Conservation (phyloP, 2,797 vertebrate species). For the Hipposideros larvatus region DNA sequence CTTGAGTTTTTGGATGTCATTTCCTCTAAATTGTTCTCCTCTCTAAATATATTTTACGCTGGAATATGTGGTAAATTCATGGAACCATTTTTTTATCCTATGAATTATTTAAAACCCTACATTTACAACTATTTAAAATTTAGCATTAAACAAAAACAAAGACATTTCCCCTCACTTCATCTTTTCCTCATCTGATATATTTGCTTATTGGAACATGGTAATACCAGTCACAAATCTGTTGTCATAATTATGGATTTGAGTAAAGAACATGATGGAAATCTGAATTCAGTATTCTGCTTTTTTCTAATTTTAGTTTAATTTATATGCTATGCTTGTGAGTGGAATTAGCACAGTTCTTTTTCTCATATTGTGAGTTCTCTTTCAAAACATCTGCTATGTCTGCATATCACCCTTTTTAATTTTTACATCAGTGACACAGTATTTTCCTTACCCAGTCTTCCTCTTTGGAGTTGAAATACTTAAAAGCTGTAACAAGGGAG, state of each 20-base stretch:
- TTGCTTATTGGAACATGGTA: conserved; percentile 80
- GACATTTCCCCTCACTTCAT: conserved; percentile 82
- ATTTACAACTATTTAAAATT: conserved; percentile 68
- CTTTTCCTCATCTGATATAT: conserved; percentile 78
- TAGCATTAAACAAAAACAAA: conserved; percentile 73
- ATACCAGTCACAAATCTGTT: conserved; percentile 80
- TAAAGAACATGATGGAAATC: conserved; percentile 71
- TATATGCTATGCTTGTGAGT: conserved; percentile 73
- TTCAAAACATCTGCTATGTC: conserved; percentile 84
- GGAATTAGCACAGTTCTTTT: conserved; percentile 82
- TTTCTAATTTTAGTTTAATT: conserved; percentile 76
- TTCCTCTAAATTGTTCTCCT: conserved; percentile 63
- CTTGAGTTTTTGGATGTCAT: conserved; percentile 70
- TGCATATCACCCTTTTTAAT: conserved; percentile 82
- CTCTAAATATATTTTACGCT: conserved; percentile 52
- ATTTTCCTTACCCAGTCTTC: conserved; percentile 86
- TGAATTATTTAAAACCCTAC: conserved; percentile 67
- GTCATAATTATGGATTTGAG: conserved; percentile 71
- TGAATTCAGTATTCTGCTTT: conserved; percentile 73
- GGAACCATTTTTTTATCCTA: conserved; percentile 60
- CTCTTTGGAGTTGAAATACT: conserved; percentile 83
- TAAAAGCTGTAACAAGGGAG: conserved; percentile 77
- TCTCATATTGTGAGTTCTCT: conserved; percentile 82
- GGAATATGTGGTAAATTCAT: conserved; percentile 62
- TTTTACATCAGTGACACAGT: conserved; percentile 78